Base-by-base conservation (phyloP, 2,113 vertebrate species). In the Gambusia affinis region DNA sequence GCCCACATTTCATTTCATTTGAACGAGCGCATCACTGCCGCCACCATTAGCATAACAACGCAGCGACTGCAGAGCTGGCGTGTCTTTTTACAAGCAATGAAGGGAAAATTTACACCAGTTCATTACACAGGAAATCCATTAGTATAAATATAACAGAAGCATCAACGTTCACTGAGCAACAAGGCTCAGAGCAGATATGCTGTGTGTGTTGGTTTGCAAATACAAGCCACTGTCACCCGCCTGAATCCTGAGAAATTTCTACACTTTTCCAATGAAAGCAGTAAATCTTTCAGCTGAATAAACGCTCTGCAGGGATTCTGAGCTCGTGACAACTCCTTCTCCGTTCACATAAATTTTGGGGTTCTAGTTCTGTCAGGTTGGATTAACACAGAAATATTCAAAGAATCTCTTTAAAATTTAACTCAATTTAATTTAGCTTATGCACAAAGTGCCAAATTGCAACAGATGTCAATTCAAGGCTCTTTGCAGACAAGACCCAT, bases 121-220 rank as follows among this genome's bases (percentile, higher is more conserved):
- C 80, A 81, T 87, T 89, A 87, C 82, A 87, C 66, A 65, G 79
- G 74, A 86, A 86, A 85, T 67, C 73, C 84, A 89, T 89, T 88
- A 88, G 75, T 28, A 75, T 61, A 74, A 79, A 87, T 88, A 86
- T 65, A 47, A 80, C 22, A 10, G 67, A 83, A 80, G 22, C 70
- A 70, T 69, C 79, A 81, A 35, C 83, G 61, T 66, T 80, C 72
- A 76, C 61, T 62, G 12, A 69, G 80, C 70, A 69, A 39, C 78
- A 22, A 60, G 42, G 66, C 80, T 82, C 69, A 27, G 24, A 70
- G 74, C 75, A 29, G 44, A 67, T 66, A 30, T 17, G 54, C 54
- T 19, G 17, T 61, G 57, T 69, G 60, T 39, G 62, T 64, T n/a
- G 51, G 62, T 65, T 22, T 67, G 72, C 30, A 35, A 64, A 64